Conservation (phyloP, 2,888 invertebrate genomes). For the Parnassius smintheus region DNA sequence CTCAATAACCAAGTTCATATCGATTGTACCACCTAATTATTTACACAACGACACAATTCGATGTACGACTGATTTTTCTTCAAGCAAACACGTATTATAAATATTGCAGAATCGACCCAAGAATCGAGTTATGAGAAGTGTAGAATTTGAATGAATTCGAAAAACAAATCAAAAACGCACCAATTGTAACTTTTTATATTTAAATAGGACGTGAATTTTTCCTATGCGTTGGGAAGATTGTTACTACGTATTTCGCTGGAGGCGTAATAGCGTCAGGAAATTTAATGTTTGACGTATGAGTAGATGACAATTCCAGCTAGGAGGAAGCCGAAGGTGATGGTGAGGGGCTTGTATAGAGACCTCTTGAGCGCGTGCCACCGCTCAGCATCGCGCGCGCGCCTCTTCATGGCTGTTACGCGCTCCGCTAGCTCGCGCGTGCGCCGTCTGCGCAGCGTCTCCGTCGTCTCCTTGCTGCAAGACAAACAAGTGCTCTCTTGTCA, state of each 20-base stretch:
- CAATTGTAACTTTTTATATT: neutral
- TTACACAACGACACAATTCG: neutral
- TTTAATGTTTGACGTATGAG: constrained; percentile 76
- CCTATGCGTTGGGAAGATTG: neutral
- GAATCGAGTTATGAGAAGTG: neutral
- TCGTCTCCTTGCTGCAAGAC: constrained; percentile 34
- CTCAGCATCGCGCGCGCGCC: constrained; percentile 84
- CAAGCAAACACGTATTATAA: no score
- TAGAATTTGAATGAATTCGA: neutral
- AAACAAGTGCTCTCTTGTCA: neutral
- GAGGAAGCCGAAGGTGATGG: constrained; percentile 85
- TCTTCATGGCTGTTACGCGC: constrained; percentile 80
- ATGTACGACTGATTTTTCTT: neutral
- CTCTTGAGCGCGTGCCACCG: constrained; percentile 88
- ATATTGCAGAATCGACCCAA: neutral
- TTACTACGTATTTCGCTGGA: neutral
- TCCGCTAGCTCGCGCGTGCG: constrained; percentile 55
- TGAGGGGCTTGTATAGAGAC: constrained; percentile 88
- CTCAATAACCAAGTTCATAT: neutral
- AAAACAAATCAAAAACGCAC: neutral
- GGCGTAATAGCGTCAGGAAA: neutral
- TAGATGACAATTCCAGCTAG: constrained; percentile 85
- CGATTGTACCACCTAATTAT: neutral
- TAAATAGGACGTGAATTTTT: neutral
- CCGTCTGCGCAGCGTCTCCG: constrained; percentile 48